Conservation (phyloP, 2,888 invertebrate species). For the Salticus scenicus region DNA sequence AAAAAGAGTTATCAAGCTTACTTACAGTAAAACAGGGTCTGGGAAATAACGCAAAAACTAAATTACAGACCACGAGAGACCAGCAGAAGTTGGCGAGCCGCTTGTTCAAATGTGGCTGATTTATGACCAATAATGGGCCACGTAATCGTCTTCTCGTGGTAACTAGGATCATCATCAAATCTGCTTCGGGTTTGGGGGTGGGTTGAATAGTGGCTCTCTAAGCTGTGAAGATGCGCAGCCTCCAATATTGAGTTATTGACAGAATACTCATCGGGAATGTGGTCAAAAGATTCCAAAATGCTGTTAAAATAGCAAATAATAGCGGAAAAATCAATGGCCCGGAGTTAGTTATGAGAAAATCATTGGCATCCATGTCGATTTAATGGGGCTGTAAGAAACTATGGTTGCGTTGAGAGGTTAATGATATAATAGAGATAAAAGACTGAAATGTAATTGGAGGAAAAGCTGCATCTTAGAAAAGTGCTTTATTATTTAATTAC, state of each 20-base stretch:
- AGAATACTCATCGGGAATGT: constrained; percentile 20
- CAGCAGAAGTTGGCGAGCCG: constrained; percentile 27
- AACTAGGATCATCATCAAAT: constrained; percentile 51
- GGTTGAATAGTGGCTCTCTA: neutral
- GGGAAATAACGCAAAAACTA: constrained; percentile 41
- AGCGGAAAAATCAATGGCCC: neutral
- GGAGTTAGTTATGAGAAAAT: neutral
- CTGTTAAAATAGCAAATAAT: neutral
- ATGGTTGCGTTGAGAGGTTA: neutral
- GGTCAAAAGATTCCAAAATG: constrained; percentile 34
- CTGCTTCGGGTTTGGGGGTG: neutral
- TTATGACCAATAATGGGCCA: constrained; percentile 61
- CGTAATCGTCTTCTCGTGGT: constrained; percentile 43
- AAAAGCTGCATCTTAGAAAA: no score
- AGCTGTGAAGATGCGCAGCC: neutral
- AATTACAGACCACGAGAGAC: constrained; percentile 38
- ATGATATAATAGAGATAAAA: neutral
- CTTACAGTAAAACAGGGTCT: neutral
- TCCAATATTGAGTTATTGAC: constrained; percentile 38
- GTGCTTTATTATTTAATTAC: no score
- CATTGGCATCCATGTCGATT: neutral
- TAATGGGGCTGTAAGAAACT: neutral
- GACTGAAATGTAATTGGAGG: neutral
- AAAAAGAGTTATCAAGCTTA: constrained; percentile 53
- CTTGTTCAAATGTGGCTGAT: constrained; percentile 44